Conservation (phyloP, 2,113 vertebrate species). For the Alligator sinensis region DNA sequence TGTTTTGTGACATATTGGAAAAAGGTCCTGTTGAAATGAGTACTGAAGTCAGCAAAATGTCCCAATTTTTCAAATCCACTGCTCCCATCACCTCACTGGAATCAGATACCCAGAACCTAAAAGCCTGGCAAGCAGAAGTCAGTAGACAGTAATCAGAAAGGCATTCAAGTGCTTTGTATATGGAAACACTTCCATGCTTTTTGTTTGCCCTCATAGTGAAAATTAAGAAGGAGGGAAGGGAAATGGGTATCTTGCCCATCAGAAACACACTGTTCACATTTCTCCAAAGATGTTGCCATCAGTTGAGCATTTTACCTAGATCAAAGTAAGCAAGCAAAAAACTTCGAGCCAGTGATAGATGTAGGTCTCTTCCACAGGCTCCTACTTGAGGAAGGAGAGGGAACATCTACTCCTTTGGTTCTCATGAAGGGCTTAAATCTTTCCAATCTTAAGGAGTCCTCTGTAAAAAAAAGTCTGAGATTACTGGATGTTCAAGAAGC, state of each 20-base stretch:
- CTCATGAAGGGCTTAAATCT: constrained; percentile 60
- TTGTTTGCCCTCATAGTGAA: constrained; percentile 7
- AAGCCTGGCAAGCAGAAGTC: neutral
- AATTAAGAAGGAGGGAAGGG: neutral
- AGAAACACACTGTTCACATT: neutral
- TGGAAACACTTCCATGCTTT: neutral
- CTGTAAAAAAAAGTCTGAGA: constrained; percentile 71
- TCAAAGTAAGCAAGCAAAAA: neutral
- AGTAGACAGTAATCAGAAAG: neutral
- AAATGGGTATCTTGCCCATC: neutral
- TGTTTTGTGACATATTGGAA: neutral
- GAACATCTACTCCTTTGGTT: constrained; percentile 64
- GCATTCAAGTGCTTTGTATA: neutral
- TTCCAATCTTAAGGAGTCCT: constrained; percentile 67
- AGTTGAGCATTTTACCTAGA: neutral
- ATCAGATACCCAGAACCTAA: neutral
- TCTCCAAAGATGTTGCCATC: neutral
- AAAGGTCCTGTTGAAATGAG: constrained; percentile 9
- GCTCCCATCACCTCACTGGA: neutral
- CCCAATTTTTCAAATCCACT: neutral
- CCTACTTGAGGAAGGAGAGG: constrained; percentile 32
- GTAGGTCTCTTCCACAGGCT: neutral
- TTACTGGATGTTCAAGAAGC: constrained; percentile 67
- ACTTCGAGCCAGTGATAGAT: no score
- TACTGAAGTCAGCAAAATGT: neutral